Percentiles rank a stretch among this genome's conserved stretches.
These are phyloP conservation scores for Paratilapia polleni DNA, from an alignment of 2,113 vertebrate species.

Conservation along the genomic window DNA sequence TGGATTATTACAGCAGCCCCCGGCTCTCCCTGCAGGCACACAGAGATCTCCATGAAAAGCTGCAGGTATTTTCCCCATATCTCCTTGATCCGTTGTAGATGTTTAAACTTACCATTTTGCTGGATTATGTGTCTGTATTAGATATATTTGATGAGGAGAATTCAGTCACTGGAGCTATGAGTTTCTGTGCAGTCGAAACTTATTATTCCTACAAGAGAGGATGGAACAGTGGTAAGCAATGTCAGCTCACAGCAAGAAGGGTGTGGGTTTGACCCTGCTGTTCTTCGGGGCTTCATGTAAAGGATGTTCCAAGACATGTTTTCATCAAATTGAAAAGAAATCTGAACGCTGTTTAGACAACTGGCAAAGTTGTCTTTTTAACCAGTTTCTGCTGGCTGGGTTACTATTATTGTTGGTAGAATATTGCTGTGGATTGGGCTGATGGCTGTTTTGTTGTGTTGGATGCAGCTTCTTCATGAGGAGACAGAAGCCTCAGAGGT, in stretches of 20 bases:
- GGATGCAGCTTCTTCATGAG: conserved; percentile 81
- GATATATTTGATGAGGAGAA: background rate
- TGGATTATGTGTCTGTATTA: background rate
- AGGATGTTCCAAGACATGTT: no score
- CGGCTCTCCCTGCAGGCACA: conserved; percentile 77
- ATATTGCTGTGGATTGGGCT: background rate
- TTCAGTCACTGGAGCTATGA: background rate
- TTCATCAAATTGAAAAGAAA: no score
- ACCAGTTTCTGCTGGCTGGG: background rate
- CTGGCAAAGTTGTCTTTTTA: background rate
- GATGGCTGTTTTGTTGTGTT: background rate
- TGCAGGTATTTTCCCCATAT: conserved; percentile 82
- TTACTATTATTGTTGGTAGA: background rate
- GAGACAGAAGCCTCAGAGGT: conserved; percentile 76
- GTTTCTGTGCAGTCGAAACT: background rate
- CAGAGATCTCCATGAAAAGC: conserved; percentile 67
- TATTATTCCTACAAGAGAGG: background rate
- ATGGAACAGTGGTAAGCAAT: no score
- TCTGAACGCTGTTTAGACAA: no score
- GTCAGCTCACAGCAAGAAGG: no score
- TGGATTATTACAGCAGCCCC: conserved; percentile 69
- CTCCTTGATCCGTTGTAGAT: background rate
- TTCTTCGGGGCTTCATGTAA: no score
- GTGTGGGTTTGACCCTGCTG: no score
- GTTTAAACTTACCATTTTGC: background rate